Percentiles rank a stretch among this genome's conserved stretches.
These are phyloP conservation scores for Microtus richardsoni DNA, from an alignment of 2,113 vertebrate species.

Conservation along the genomic window DNA sequence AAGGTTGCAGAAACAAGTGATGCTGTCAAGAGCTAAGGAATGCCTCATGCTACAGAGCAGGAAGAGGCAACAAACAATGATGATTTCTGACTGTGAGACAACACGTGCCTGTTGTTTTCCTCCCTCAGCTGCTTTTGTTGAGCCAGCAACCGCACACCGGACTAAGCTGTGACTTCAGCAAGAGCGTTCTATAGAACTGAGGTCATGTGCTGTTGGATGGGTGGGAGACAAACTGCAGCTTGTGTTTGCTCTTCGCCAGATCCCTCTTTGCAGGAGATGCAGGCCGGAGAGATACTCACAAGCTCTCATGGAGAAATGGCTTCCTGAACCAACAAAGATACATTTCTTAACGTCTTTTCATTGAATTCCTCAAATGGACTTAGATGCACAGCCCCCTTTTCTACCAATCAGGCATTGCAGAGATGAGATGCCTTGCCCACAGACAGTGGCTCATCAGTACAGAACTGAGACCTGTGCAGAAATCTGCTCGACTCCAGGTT, in stretches of 20 bases:
- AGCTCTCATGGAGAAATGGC: not conserved
- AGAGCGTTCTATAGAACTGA: not conserved
- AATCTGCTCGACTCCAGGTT: not conserved
- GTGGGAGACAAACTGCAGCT: not conserved
- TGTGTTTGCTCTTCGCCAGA: not conserved
- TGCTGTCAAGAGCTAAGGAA: not conserved
- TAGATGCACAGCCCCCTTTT: slow-evolving; percentile 13
- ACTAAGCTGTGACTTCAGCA: not conserved
- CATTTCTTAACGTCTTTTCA: not conserved
- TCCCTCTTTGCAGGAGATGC: not conserved
- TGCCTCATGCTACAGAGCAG: not conserved
- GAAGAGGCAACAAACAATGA: not conserved
- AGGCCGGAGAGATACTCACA: not conserved
- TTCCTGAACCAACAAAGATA: not conserved
- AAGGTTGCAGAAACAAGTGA: not conserved
- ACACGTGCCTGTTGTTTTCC: not conserved
- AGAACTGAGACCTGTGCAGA: not conserved
- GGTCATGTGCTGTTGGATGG: not conserved
- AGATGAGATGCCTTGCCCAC: not conserved
- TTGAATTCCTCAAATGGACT: slow-evolving; percentile 1
- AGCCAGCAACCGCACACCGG: not conserved
- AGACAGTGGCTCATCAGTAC: not conserved
- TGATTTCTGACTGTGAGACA: not conserved
- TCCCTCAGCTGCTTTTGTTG: not conserved
- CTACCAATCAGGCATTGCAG: not conserved